phyloP scores from a whole-genome alignment of 2,888 invertebrate genomes.

The Nephrocerus scutellatus region DNA sequence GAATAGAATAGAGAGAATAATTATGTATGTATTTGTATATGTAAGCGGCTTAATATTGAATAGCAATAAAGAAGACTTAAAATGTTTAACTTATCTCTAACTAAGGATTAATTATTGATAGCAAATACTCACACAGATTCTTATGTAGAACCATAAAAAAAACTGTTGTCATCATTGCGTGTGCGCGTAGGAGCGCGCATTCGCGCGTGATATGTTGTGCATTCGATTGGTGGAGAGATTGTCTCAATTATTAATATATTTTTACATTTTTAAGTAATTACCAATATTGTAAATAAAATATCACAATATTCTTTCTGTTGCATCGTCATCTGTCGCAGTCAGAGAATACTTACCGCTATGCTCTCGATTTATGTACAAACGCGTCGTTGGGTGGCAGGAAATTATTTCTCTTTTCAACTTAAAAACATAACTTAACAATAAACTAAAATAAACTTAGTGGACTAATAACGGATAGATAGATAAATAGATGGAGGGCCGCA shows the following conservation, averaged over 20 bases:
- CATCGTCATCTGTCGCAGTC: background rate
- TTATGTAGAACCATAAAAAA: slow-evolving; percentile 43
- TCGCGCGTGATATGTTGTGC: too few relatives aligned
- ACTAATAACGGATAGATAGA: too few relatives aligned
- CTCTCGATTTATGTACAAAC: too few relatives aligned
- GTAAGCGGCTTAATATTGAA: slow-evolving; percentile 4
- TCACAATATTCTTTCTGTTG: slow-evolving; percentile 5
- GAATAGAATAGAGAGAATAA: slow-evolving; percentile 14
- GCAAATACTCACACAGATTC: slow-evolving; percentile 27
- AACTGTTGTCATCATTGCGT: slow-evolving; percentile 21
- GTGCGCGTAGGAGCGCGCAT: slow-evolving; percentile 3
- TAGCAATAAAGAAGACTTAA: background rate
- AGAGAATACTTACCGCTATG: too few relatives aligned
- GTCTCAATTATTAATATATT: background rate
- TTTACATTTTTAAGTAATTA: too few relatives aligned
- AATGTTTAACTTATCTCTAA: background rate
- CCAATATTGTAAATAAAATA: slow-evolving; percentile 3
- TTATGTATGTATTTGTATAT: slow-evolving; percentile 6
- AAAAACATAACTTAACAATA: slow-evolving; percentile 4
- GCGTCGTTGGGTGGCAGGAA: too few relatives aligned
- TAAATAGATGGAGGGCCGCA: background rate
- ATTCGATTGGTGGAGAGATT: background rate
- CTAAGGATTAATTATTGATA: background rate
- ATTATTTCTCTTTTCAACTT: background rate
- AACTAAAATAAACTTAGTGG: too few relatives aligned